Percentiles rank a stretch among this genome's conserved stretches.
These are phyloP conservation scores for Vombatus ursinus DNA, from an alignment of 2,113 vertebrate species.

Conservation along the genomic window DNA sequence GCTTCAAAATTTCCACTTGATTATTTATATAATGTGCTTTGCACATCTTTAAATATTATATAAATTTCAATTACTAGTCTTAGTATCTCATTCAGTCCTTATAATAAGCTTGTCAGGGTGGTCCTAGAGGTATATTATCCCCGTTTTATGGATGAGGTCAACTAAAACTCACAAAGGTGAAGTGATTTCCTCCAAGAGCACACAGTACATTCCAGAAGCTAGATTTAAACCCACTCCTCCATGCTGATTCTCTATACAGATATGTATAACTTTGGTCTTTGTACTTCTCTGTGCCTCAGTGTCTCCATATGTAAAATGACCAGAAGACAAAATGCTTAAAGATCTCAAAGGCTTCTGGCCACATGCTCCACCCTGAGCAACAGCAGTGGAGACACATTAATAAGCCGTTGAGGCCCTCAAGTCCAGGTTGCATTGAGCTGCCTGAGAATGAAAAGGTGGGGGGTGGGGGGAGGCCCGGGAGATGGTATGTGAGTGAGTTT, in stretches of 20 bases:
- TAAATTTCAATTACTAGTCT: background rate
- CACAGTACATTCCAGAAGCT: background rate
- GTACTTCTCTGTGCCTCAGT: too few species aligned
- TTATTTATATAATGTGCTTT: background rate
- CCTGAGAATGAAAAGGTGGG: background rate
- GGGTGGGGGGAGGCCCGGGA: too few species aligned
- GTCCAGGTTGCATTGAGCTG: background rate
- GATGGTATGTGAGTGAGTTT: background rate
- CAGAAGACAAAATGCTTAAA: background rate
- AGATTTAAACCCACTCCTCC: background rate
- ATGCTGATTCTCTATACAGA: background rate
- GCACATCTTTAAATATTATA: background rate
- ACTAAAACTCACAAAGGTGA: background rate
- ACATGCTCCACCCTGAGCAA: background rate
- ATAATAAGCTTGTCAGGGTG: background rate
- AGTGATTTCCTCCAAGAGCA: background rate
- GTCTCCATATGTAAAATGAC: background rate
- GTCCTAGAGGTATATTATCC: background rate
- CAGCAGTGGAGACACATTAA: background rate
- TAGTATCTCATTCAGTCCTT: background rate
- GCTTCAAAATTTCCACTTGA: background rate
- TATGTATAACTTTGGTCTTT: background rate
- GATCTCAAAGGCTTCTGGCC: background rate
- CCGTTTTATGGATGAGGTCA: conserved; percentile 4
- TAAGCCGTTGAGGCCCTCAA: background rate